These are phyloP conservation scores for Ctenoplectra terminalis DNA, from an alignment of 1,140 invertebrate genomes.

Conservation along the genomic window DNA sequence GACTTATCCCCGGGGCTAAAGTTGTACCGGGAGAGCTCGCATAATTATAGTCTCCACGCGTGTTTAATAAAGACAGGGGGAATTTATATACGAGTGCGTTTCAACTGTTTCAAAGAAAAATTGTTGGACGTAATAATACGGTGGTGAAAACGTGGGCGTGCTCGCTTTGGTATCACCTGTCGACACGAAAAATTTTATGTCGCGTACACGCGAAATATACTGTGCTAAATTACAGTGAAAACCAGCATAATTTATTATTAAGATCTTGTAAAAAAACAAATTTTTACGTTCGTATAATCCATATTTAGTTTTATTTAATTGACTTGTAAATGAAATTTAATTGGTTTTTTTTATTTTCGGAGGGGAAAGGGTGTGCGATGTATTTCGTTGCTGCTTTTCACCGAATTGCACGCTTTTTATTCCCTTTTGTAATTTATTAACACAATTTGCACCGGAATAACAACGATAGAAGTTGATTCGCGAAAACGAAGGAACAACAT, in stretches of 20 bases:
- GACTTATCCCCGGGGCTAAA: neutral
- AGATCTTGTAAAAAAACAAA: neutral
- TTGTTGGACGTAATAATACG: slow-evolving; percentile 8
- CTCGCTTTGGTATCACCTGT: neutral
- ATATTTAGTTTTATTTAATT: neutral
- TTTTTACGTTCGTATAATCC: neutral
- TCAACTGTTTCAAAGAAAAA: neutral
- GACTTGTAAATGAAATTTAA: no score
- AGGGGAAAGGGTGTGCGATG: no score
- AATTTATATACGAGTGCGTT: slow-evolving; percentile 19
- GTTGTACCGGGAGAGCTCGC: neutral
- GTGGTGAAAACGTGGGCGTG: neutral
- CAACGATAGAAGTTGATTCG: neutral
- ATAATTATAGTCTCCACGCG: slow-evolving; percentile 12
- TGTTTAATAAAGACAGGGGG: slow-evolving; percentile 10
- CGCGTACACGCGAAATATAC: neutral
- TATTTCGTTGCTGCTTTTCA: no score
- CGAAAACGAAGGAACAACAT: neutral
- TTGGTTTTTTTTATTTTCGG: neutral
- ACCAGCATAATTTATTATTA: neutral
- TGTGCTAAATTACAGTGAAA: neutral
- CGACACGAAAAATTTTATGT: neutral
- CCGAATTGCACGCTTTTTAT: neutral
- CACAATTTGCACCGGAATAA: neutral
- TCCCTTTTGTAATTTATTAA: no score